Percentiles rank a stretch among this genome's conserved stretches.
Evolutionary conservation across 2,113 vertebrate species (phyloP).

Genomic region (Hucho hucho): DNA sequence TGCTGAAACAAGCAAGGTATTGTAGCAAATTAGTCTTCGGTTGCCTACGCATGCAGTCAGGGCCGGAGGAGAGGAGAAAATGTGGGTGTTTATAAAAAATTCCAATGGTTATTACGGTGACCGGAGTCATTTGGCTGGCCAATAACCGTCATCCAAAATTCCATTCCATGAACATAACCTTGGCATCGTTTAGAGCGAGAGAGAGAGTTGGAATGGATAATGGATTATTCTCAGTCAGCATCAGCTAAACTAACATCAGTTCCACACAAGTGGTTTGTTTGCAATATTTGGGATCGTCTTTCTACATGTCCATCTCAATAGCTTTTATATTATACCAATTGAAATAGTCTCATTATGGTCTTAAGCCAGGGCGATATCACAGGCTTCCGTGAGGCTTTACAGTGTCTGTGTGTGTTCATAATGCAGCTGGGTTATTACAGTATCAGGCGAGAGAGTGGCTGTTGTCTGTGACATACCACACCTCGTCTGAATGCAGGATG

Average conservation of each 20-base stretch:
- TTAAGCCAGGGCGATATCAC: no score
- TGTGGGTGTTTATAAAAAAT: no score
- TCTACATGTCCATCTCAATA: constrained; percentile 3
- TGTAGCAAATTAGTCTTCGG: no score
- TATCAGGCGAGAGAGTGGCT: neutral
- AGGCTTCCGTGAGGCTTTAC: neutral
- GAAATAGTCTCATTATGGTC: no score
- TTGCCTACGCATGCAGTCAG: no score
- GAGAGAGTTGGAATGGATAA: constrained; percentile 50
- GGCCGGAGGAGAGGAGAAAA: no score
- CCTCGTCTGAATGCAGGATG: neutral
- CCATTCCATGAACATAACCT: constrained; percentile 41
- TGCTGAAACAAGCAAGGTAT: no score
- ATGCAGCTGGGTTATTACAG: neutral
- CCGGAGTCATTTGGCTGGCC: no score
- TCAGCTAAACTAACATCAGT: constrained; percentile 38
- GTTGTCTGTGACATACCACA: constrained; percentile 21
- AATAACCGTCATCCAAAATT: no score
- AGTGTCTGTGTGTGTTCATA: neutral
- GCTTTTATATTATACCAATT: no score
- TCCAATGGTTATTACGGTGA: no score
- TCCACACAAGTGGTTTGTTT: constrained; percentile 42
- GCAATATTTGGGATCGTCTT: constrained; percentile 41
- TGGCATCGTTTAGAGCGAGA: constrained; percentile 57
- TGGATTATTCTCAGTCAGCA: constrained; percentile 53